A percentile compares a stretch with the other conserved stretches of the same genome.
Evolutionary conservation across 2,888 invertebrate species (phyloP).

Genomic region (Harpalus rubripes): DNA sequence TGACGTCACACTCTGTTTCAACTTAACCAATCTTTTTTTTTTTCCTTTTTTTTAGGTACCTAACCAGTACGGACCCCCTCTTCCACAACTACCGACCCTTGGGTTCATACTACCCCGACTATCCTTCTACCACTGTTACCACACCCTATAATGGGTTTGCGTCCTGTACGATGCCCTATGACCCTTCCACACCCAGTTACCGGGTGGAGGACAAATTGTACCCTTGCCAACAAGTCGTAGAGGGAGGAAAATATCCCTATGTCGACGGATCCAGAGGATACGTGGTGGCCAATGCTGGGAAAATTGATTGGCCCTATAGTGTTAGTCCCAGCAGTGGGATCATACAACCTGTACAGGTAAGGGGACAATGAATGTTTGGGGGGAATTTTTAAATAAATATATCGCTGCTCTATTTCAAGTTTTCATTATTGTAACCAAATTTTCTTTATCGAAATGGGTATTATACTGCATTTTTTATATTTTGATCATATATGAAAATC

Average conservation of each 20-base stretch:
- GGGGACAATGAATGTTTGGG: no score
- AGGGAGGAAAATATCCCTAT: conserved; percentile 82
- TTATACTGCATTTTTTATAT: no score
- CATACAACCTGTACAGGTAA: conserved; percentile 77
- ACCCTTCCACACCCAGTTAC: conserved; percentile 77
- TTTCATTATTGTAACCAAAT: no score
- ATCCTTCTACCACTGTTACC: conserved; percentile 83
- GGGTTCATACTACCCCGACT: conserved; percentile 89
- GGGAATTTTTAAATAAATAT: no score
- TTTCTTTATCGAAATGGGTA: no score
- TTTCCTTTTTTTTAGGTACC: conserved; percentile 80
- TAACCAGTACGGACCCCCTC: conserved; percentile 89
- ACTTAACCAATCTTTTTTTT: no score
- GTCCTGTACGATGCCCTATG: conserved; percentile 82
- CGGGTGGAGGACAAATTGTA: conserved; percentile 82
- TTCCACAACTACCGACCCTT: conserved; percentile 95
- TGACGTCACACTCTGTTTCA: no score
- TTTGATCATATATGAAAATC: no score
- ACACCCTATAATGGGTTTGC: conserved; percentile 91
- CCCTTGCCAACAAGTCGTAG: conserved; percentile 80
- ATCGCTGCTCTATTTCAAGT: no score
- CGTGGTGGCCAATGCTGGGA: conserved; percentile 78
- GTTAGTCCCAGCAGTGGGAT: conserved; percentile 78
- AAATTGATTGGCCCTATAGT: conserved; percentile 78
- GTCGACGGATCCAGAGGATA: conserved; percentile 80